Conservation (phyloP, 1,140 invertebrate genomes). For the Hermetia illucens region DNA sequence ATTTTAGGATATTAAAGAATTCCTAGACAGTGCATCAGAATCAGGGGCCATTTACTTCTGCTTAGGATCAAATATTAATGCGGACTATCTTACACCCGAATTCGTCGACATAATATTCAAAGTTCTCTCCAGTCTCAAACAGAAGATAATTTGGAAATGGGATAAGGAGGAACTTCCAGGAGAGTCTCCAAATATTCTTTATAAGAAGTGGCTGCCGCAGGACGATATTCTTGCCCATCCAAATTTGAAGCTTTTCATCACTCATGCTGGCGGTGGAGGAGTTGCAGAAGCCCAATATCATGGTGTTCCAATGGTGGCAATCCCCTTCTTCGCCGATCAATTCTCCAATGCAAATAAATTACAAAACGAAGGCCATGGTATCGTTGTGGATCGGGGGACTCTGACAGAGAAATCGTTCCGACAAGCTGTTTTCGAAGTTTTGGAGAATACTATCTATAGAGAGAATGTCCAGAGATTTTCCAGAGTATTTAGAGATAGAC, state of each 20-base stretch:
- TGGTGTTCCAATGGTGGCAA: constrained; percentile 29
- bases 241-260: constrained; percentile 31
- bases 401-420: constrained; percentile 18
- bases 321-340: constrained; percentile 24
- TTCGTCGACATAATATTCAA: constrained; percentile 32
- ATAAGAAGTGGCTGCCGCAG: too few relatives aligned
- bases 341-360: constrained; percentile 18
- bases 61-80: constrained; percentile 12
- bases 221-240: constrained; percentile 24
- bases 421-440: constrained; percentile 13
- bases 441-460: constrained; percentile 17
- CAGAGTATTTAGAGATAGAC: too few relatives aligned
- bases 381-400: constrained; percentile 10
- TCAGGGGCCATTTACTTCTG: constrained; percentile 16
- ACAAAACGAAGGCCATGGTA: constrained; percentile 10
- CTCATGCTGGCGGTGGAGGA: constrained; percentile 34
- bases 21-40: constrained; percentile 11
- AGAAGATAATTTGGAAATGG: constrained; percentile 38
- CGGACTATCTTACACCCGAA: constrained; percentile 7
- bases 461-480: not conserved
- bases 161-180: constrained; percentile 27
- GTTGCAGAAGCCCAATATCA: constrained; percentile 30
- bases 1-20: constrained; percentile 14
- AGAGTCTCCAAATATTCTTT: constrained; percentile 33
- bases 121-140: constrained; percentile 30